These are phyloP conservation scores for Mionectes olivaceus DNA, from an alignment of 2,797 vertebrate genomes.

Conservation along the genomic window DNA sequence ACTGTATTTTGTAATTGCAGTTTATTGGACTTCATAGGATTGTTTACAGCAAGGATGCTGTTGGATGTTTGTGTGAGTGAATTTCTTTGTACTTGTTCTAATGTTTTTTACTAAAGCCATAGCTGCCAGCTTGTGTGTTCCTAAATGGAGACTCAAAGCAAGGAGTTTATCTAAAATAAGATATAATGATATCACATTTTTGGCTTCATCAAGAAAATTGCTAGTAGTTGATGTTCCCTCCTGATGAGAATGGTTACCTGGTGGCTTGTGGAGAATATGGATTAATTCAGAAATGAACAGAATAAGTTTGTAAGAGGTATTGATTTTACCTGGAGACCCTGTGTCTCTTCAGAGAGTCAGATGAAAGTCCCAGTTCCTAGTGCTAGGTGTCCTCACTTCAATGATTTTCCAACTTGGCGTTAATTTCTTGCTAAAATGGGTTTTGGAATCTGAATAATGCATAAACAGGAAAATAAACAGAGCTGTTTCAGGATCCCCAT, in stretches of 20 bases:
- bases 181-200: not conserved
- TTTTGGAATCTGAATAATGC: not conserved
- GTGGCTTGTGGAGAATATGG: not conserved
- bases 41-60: not conserved
- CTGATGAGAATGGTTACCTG: not conserved
- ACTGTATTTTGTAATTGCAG: slow-evolving; percentile 12
- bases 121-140: not conserved
- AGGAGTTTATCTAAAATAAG: not conserved
- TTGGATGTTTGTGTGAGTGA: not conserved
- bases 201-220: not conserved
- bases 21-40: not conserved
- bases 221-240: not conserved
- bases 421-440: not conserved
- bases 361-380: not conserved
- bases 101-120: not conserved
- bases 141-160: not conserved
- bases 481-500: not conserved
- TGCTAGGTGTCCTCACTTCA: not conserved
- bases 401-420: not conserved
- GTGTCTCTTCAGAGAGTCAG: not conserved
- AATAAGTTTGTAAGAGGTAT: not conserved
- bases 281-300: not conserved
- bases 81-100: not conserved
- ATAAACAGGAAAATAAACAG: not conserved
- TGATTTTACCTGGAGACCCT: not conserved